A percentile compares a stretch with the other conserved stretches of the same genome.
phyloP scores from a whole-genome alignment of 2,888 invertebrate genomes.

The Mamestra brassicae region DNA sequence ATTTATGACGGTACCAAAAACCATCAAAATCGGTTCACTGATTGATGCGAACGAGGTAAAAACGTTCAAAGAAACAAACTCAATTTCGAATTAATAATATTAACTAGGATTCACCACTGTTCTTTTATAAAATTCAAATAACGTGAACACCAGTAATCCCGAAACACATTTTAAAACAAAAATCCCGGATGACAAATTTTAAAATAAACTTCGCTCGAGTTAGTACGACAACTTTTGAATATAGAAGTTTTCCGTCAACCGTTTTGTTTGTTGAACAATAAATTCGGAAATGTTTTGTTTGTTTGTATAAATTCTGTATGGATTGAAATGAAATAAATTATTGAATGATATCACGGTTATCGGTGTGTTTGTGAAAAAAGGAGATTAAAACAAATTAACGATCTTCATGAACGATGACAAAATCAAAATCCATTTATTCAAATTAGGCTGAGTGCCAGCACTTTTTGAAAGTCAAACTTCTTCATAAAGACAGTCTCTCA shows the following conservation, averaged over 20 bases:
- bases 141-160: neutral
- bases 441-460: no score
- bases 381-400: no score
- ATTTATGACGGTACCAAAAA: no score
- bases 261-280: slow-evolving; percentile 22
- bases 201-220: slow-evolving; percentile 11
- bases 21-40: no score
- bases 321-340: neutral
- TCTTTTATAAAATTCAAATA: neutral
- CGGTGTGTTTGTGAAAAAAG: no score
- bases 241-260: slow-evolving; percentile 1
- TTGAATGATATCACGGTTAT: no score
- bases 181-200: neutral
- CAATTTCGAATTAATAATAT: no score
- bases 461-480: no score
- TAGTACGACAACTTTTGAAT: slow-evolving; percentile 25
- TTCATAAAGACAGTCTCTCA: no score
- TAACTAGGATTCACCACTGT: neutral
- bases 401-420: no score
- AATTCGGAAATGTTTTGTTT: slow-evolving; percentile 4
- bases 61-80: neutral
- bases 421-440: no score
- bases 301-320: neutral
- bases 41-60: no score
- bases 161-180: neutral